A percentile compares a stretch with the other conserved stretches of the same genome.
These are phyloP conservation scores for Sitophilus oryzae DNA, from an alignment of 1,140 invertebrate species.

Conservation along the genomic window DNA sequence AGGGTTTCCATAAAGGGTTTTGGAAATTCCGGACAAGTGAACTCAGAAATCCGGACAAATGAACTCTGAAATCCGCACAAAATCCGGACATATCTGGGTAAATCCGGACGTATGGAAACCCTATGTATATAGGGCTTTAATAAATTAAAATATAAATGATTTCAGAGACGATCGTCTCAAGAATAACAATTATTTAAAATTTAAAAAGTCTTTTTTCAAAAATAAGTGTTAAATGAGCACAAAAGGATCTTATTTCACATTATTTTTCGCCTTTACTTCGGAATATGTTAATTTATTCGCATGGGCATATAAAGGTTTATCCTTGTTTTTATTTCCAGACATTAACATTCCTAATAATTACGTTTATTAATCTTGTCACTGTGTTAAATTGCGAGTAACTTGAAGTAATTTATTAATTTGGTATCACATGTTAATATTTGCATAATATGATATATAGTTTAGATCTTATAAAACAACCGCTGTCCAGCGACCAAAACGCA, in stretches of 20 bases:
- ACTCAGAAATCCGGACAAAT: too few relatives aligned
- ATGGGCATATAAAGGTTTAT: conserved; percentile 9
- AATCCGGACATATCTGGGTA: too few relatives aligned
- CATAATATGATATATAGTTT: conserved; percentile 21
- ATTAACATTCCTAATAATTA: conserved; percentile 25
- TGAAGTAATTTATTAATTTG: conserved; percentile 25
- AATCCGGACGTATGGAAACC: too few relatives aligned
- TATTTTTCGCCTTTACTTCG: background rate
- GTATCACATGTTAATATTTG: conserved; percentile 21
- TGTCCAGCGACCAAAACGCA: conserved; percentile 10
- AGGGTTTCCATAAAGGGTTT: too few relatives aligned
- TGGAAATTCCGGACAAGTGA: too few relatives aligned
- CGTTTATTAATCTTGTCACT: conserved; percentile 26
- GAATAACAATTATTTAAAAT: too few relatives aligned
- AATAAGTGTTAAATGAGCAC: background rate
- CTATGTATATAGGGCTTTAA: too few relatives aligned
- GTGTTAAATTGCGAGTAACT: conserved; percentile 26
- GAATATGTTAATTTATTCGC: conserved; percentile 13
- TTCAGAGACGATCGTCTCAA: too few relatives aligned
- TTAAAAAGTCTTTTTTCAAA: too few relatives aligned
- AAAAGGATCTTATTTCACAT: background rate
- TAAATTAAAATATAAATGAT: too few relatives aligned
- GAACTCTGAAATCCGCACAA: too few relatives aligned
- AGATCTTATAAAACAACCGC: conserved; percentile 2
- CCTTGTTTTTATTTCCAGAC: conserved; percentile 19